phyloP scores from a whole-genome alignment of 2,113 vertebrate species.

The Connochaetes taurinus region DNA sequence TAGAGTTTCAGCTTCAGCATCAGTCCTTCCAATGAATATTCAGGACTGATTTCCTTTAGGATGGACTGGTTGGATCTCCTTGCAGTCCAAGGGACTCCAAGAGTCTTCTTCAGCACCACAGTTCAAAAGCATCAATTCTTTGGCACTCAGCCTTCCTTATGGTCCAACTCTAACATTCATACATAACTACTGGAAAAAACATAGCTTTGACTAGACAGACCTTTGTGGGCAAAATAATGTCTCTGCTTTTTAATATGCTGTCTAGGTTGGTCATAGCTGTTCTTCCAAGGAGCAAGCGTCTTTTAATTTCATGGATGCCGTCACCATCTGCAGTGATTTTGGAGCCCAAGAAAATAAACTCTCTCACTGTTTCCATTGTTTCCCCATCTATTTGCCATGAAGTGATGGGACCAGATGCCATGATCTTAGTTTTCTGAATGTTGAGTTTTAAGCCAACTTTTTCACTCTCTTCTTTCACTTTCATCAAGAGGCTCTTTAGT shows the following conservation, averaged over 20 bases:
- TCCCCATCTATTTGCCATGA: neutral
- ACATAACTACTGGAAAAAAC: neutral
- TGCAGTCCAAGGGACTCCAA: neutral
- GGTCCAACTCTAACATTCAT: neutral
- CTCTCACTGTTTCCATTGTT: neutral
- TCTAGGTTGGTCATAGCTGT: neutral
- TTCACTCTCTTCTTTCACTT: neutral
- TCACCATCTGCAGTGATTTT: neutral
- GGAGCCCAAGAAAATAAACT: neutral
- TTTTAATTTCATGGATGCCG: neutral
- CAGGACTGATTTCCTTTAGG: neutral
- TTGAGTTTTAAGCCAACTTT: neutral
- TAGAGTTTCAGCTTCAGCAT: neutral
- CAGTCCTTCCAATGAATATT: neutral
- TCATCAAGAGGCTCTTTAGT: neutral
- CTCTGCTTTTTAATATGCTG: neutral
- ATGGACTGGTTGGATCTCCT: neutral
- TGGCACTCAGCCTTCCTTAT: neutral
- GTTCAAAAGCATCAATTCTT: neutral
- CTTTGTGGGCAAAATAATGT: neutral
- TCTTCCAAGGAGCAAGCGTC: neutral
- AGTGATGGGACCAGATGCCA: neutral
- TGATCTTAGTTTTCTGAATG: neutral
- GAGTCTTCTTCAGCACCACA: neutral
- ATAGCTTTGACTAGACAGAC: neutral